phyloP scores from a whole-genome alignment of 2,113 vertebrate genomes.

The Muntiacus reevesi region DNA sequence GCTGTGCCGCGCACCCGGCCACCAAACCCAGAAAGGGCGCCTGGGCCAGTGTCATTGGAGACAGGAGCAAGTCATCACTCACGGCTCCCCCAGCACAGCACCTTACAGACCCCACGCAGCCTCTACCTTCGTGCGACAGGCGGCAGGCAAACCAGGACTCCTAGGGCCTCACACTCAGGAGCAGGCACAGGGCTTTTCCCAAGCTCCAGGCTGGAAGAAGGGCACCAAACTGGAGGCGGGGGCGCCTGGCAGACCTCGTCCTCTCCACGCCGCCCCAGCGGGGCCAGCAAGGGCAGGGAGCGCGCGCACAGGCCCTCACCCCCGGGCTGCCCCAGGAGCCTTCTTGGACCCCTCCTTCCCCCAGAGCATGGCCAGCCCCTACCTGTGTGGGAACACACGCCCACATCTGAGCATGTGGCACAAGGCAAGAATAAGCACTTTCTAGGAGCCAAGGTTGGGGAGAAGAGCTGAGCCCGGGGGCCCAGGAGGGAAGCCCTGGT shows the following conservation, averaged over 20 bases:
- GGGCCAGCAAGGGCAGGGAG: background rate
- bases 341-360: background rate
- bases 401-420: background rate
- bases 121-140: background rate
- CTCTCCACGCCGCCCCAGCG: background rate
- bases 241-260: background rate
- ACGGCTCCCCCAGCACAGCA: accelerated
- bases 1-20: background rate
- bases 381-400: background rate
- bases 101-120: background rate
- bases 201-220: background rate
- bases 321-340: background rate
- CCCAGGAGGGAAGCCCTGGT: background rate
- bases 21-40: background rate
- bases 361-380: background rate
- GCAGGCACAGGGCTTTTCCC: background rate
- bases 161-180: background rate
- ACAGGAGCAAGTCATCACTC: background rate
- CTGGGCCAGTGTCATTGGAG: background rate
- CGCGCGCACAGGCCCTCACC: background rate
- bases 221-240: background rate
- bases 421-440: background rate
- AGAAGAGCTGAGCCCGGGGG: background rate
- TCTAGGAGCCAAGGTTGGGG: background rate
- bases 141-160: background rate